Evolutionary conservation across 2,888 invertebrate genomes (phyloP), one percentile per base, ranked within the genome.

Genomic region (Sesia apiformis): DNA sequence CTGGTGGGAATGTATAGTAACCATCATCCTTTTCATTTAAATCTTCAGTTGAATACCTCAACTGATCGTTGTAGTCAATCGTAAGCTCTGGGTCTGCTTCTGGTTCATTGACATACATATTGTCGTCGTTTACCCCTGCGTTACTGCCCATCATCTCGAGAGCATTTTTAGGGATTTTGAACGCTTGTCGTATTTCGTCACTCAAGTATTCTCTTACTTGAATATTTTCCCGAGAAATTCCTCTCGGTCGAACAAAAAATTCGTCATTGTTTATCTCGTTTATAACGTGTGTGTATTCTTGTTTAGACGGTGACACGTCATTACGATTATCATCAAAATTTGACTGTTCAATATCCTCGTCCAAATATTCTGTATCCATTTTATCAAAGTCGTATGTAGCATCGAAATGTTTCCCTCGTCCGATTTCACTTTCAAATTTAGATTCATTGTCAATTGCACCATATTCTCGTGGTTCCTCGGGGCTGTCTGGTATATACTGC

Each of bases 221-320:
- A 72, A 95, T 94, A 83, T 95, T 94, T 79, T 95, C 95, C 70
- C 93, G 93, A 61, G 95, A 95, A 70, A 95, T 93, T 59, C 95
- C 96, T 74, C 94, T 93, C 78, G 94, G 94, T 63, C 96, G 91
- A 58, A 96, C 89, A 76, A 96, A 95, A 87, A 96, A 96, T 84
- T 96, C 96, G 78, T 96, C 96, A 50, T 95, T 94, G 73, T 96
- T 94, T 62, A 96, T 94, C 86, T 96, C 95, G 83, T 96, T 96
- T 68, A 96, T 91, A 3, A 95, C 93, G 76, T 79, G 87, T 66
- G 81, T 85, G 74, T 81, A 84, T 78, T 89, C 85, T 80, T 81
- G 79, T 66, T 82, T 84, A 67, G 78, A 75, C 67, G 81, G 82
- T 74, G 84, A 80, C 60, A 78, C 74, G 55, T 83, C 72, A 55